Evolutionary conservation across 2,797 vertebrate species (phyloP).

Genomic region (Orestias chungarensis): DNA sequence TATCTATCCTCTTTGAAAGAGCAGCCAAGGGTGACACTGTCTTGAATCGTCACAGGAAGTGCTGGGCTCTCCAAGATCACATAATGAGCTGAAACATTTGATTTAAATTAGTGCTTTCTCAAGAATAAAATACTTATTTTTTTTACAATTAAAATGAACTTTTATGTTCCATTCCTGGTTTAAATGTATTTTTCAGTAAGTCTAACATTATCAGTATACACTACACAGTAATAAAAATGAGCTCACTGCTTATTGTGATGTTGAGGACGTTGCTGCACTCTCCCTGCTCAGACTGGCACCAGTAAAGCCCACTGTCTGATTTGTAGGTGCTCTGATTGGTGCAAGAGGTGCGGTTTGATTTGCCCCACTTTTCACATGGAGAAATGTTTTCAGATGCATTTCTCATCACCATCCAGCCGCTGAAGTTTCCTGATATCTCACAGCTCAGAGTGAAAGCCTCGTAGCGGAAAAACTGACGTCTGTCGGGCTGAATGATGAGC

Average conservation of each 20-base stretch:
- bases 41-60: constrained; percentile 24
- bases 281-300: constrained; percentile 35
- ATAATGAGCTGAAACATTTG: neutral
- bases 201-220: too few species aligned
- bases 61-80: constrained; percentile 43
- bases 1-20: constrained; percentile 8
- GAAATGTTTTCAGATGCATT: neutral
- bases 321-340: neutral
- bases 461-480: constrained; percentile 13
- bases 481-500: constrained; percentile 8
- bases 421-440: neutral
- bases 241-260: constrained; percentile 30
- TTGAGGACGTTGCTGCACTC: constrained; percentile 12
- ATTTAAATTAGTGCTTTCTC: neutral
- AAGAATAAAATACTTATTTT: neutral
- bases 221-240: neutral
- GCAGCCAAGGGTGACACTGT: constrained; percentile 12
- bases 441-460: constrained; percentile 12
- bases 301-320: constrained; percentile 36
- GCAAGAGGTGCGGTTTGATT: neutral
- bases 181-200: too few species aligned
- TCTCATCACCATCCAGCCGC: constrained; percentile 9
- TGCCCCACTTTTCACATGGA: constrained; percentile 4
- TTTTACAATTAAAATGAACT: too few species aligned
- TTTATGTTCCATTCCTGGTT: too few species aligned